Conservation (phyloP, 2,797 vertebrate genomes). For the Rallus crepitans region DNA sequence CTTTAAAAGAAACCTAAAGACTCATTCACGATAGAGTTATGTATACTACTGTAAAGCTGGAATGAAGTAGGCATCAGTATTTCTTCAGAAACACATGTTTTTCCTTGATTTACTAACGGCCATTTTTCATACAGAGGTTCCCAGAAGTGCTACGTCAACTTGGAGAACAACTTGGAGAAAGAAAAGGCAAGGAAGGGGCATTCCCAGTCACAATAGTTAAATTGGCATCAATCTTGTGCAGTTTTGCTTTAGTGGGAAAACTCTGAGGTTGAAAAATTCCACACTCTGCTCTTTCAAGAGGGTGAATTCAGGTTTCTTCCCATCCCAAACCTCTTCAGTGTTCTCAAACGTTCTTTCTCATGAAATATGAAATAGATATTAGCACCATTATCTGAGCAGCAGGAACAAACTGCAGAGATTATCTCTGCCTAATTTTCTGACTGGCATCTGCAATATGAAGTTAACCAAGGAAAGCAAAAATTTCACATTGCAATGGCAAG, state of each 20-base stretch:
- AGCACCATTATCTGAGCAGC: neutral
- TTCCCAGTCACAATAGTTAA: neutral
- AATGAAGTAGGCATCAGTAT: fast-evolving
- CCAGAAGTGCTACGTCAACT: neutral
- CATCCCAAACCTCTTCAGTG: neutral
- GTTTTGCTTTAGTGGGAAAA: neutral
- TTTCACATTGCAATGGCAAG: neutral
- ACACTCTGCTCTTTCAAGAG: neutral
- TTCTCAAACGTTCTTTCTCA: neutral
- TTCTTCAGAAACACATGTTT: neutral
- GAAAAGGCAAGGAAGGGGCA: neutral
- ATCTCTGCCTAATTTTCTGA: neutral
- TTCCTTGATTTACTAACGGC: neutral
- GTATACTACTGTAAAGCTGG: neutral
- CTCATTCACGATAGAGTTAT: neutral
- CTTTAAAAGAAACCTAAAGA: neutral
- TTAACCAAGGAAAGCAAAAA: neutral
- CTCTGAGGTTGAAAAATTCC: neutral
- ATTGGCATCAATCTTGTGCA: neutral
- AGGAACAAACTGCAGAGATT: neutral
- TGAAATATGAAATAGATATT: neutral
- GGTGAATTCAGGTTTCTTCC: neutral
- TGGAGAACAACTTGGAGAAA: neutral
- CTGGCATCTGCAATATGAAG: neutral
- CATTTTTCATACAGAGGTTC: neutral